Percentiles rank a stretch among this genome's conserved stretches.
phyloP scores from a whole-genome alignment of 2,888 invertebrate species.

The Acleris literana region DNA sequence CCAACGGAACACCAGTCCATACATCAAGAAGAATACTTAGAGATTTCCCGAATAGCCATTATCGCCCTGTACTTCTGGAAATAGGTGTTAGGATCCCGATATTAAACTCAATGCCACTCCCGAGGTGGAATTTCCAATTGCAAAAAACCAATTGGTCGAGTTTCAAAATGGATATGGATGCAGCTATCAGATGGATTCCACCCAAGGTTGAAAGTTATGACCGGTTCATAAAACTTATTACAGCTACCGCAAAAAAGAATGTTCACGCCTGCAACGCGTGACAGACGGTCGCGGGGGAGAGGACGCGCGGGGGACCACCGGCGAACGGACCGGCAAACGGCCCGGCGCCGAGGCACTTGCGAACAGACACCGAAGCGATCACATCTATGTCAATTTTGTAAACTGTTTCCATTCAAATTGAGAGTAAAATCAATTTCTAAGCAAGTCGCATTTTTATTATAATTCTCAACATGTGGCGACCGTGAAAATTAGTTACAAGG shows the following conservation, averaged over 20 bases:
- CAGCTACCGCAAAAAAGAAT: slow-evolving; percentile 2
- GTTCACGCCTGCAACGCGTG: too few species aligned
- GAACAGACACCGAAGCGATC: too few species aligned
- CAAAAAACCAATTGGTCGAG: slow-evolving; percentile 2
- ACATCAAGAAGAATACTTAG: not conserved
- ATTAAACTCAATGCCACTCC: slow-evolving; percentile 1
- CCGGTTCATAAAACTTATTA: not conserved
- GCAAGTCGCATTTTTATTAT: too few species aligned
- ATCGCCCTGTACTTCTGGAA: slow-evolving; percentile 6
- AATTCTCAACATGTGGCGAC: too few species aligned
- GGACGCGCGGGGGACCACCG: too few species aligned
- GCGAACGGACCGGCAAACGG: too few species aligned
- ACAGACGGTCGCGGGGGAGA: too few species aligned
- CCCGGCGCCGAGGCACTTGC: too few species aligned
- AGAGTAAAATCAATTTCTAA: too few species aligned
- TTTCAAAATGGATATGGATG: not conserved
- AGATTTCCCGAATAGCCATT: slow-evolving; percentile 18
- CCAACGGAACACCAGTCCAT: not conserved
- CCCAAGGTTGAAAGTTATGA: slow-evolving; percentile 1
- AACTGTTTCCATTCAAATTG: too few species aligned
- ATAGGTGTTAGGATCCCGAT: slow-evolving; percentile 7
- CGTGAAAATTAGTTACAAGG: too few species aligned
- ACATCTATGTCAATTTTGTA: too few species aligned
- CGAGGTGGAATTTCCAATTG: slow-evolving; percentile 14
- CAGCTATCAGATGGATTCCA: slow-evolving; percentile 10